Conservation (phyloP, 1,140 invertebrate genomes). For the Drosophila sp. region DNA sequence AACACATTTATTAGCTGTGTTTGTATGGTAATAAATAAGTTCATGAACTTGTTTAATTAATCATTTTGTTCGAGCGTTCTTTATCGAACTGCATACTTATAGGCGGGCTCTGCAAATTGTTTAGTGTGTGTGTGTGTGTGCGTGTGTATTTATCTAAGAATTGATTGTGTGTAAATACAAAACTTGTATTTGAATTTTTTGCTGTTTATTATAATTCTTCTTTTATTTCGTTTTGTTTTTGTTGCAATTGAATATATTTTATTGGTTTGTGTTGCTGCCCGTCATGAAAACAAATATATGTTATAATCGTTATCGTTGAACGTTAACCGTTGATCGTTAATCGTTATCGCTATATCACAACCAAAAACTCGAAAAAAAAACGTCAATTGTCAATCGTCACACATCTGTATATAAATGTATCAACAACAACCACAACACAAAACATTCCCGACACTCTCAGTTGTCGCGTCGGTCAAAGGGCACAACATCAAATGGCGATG, state of each 20-base stretch:
- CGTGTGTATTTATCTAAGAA: neutral
- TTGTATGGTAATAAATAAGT: too few species aligned
- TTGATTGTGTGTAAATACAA: neutral
- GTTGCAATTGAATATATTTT: constrained; percentile 43
- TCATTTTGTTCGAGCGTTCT: too few species aligned
- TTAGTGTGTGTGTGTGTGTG: neutral
- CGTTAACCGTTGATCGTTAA: constrained; percentile 28
- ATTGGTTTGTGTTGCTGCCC: constrained; percentile 42
- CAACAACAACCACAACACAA: constrained; percentile 36
- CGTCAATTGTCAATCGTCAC: constrained; percentile 20
- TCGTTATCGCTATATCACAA: constrained; percentile 41
- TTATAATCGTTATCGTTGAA: constrained; percentile 46
- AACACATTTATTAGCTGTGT: too few species aligned
- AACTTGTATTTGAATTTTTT: constrained; percentile 25
- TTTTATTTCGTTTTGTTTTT: constrained; percentile 59
- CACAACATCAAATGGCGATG: constrained; percentile 43
- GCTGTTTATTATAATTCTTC: constrained; percentile 46
- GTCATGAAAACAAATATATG: constrained; percentile 44
- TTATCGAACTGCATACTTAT: constrained; percentile 12
- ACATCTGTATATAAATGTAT: constrained; percentile 70
- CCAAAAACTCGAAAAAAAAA: constrained; percentile 26
- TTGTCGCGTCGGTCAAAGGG: constrained; percentile 52
- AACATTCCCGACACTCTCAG: constrained; percentile 38
- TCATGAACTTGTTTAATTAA: neutral
- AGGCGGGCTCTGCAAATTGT: constrained; percentile 2